Percentiles rank a stretch among this genome's conserved stretches.
Conservation (phyloP, 2,888 invertebrate species). For the Empis livida region DNA sequence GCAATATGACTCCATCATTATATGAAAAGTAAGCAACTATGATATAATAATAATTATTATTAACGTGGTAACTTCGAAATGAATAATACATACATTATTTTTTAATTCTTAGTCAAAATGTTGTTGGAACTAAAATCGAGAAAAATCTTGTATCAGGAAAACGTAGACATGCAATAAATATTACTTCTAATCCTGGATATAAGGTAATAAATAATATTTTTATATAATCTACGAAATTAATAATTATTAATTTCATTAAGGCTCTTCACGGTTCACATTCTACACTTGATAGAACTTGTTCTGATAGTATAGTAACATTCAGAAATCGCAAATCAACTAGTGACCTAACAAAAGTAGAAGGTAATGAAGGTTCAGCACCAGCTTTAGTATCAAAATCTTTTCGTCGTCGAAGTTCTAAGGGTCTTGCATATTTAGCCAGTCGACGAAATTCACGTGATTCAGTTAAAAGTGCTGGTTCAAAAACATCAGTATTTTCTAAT, state of each 20-base stretch:
- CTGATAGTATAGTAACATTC: constrained; percentile 32
- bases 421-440: constrained; percentile 72
- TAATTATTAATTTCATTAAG: constrained; percentile 10
- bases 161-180: constrained; percentile 34
- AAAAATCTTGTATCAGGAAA: constrained; percentile 12
- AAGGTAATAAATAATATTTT: constrained; percentile 18
- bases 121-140: not conserved
- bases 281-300: constrained; percentile 34
- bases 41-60: no score
- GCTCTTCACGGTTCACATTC: constrained; percentile 35
- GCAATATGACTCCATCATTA: not conserved
- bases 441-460: constrained; percentile 71
- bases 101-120: not conserved
- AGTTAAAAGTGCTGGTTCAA: constrained; percentile 50
- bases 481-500: constrained; percentile 52
- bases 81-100: no score
- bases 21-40: no score
- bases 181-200: constrained; percentile 36
- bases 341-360: constrained; percentile 44
- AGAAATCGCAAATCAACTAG: constrained; percentile 64
- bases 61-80: no score
- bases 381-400: constrained; percentile 49
- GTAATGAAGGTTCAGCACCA: constrained; percentile 43
- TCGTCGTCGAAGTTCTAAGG: constrained; percentile 47
- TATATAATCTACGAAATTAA: not conserved